phyloP scores from a whole-genome alignment of 2,888 invertebrate species.

The Endotricha flammealis region DNA sequence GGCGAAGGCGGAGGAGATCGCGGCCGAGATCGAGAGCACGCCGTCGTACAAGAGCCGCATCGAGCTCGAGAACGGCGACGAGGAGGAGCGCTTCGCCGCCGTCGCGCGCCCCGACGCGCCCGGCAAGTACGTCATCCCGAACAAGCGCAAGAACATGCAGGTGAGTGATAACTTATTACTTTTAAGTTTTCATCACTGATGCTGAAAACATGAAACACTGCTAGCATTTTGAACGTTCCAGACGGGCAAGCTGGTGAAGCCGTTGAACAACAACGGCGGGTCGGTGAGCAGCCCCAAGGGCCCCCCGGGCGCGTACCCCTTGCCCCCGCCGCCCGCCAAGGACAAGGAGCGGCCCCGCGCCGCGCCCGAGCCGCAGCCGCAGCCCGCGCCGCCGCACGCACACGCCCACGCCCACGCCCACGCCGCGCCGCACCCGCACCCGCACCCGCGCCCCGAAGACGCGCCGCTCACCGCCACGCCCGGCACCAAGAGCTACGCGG shows the following conservation, averaged over 20 bases:
- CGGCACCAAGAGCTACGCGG: slow-evolving; percentile 58
- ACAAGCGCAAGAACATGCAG: slow-evolving; percentile 84
- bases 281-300: too few species aligned
- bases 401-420: slow-evolving; percentile 10
- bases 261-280: slow-evolving; percentile 43
- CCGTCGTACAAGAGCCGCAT: slow-evolving; percentile 88
- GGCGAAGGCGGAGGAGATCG: slow-evolving; percentile 92
- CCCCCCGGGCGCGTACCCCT: too few species aligned
- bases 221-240: too few species aligned
- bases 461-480: slow-evolving; percentile 22
- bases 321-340: too few species aligned
- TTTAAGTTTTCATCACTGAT: too few species aligned
- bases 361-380: slow-evolving; percentile 19
- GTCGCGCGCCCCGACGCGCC: slow-evolving; percentile 82
- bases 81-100: slow-evolving; percentile 92
- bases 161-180: slow-evolving; percentile 28
- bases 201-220: too few species aligned
- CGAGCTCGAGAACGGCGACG: slow-evolving; percentile 95
- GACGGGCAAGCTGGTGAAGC: slow-evolving; percentile 82
- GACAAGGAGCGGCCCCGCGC: too few species aligned
- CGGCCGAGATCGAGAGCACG: slow-evolving; percentile 94
- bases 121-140: slow-evolving; percentile 87
- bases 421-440: slow-evolving; percentile 11
- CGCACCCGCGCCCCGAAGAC: slow-evolving; percentile 25
- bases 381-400: slow-evolving; percentile 16